A percentile compares a stretch with the other conserved stretches of the same genome.
Evolutionary conservation across 2,797 vertebrate species (phyloP).

Genomic region (Ctenopoma multispine): DNA sequence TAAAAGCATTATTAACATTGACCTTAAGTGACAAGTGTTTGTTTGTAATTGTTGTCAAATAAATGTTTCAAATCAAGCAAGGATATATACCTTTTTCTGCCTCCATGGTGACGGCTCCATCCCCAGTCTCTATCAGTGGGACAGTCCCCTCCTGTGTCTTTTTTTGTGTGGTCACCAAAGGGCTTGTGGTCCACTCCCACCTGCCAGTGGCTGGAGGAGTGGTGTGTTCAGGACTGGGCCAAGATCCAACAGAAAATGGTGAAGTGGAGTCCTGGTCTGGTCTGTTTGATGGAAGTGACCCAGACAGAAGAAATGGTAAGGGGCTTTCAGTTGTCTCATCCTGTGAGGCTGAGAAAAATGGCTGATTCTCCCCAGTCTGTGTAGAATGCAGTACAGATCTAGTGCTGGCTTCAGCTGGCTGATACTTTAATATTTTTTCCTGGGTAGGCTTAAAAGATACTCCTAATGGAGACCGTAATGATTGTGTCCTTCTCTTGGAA

Average conservation of each 20-base stretch:
- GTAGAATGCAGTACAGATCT: slow-evolving; percentile 31
- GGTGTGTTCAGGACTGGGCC: not conserved
- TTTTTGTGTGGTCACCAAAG: slow-evolving; percentile 29
- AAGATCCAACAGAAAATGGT: slow-evolving; percentile 14
- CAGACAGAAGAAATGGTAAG: slow-evolving; percentile 41
- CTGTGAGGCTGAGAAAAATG: slow-evolving; percentile 9
- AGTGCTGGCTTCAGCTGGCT: slow-evolving; percentile 42
- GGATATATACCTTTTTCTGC: slow-evolving; percentile 60
- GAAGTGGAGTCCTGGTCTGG: slow-evolving; percentile 31
- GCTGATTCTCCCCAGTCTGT: slow-evolving; percentile 35
- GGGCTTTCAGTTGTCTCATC: slow-evolving; percentile 27
- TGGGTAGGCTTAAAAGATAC: slow-evolving; percentile 10
- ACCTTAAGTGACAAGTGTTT: not conserved
- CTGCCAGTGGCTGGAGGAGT: slow-evolving; percentile 24
- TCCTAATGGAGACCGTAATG: slow-evolving; percentile 30
- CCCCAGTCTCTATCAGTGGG: slow-evolving; percentile 13
- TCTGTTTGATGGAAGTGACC: slow-evolving; percentile 34
- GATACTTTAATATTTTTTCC: slow-evolving; percentile 34
- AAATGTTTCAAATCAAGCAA: slow-evolving; percentile 3
- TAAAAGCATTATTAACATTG: slow-evolving; percentile 1
- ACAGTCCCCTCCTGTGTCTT: slow-evolving; percentile 13
- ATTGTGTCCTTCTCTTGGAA: slow-evolving; percentile 24
- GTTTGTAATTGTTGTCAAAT: not conserved
- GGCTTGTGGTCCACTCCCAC: slow-evolving; percentile 26
- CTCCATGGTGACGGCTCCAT: slow-evolving; percentile 33